Evolutionary conservation across 2,888 invertebrate genomes (phyloP).

Genomic region (Vandiemenella viatica): DNA sequence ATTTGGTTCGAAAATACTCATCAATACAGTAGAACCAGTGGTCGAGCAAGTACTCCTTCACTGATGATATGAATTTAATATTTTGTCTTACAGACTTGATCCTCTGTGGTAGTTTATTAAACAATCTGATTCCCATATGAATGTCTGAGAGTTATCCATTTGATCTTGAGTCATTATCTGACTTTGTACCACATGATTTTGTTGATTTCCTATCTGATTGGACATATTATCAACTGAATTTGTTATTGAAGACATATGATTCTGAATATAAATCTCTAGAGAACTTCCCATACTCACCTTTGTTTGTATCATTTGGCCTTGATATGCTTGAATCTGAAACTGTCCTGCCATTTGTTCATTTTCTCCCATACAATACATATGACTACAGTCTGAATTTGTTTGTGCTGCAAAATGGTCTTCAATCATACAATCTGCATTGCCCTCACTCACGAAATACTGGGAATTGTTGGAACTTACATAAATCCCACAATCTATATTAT

Average conservation of each 20-base stretch:
- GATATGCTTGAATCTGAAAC: background rate
- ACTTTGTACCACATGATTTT: background rate
- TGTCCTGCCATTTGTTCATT: background rate
- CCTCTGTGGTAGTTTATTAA: no score
- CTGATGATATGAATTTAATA: no score
- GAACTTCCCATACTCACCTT: background rate
- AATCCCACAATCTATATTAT: background rate
- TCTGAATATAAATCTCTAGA: background rate
- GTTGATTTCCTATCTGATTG: background rate
- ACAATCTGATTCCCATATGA: no score
- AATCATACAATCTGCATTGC: no score
- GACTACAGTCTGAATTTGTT: no score
- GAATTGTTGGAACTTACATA: slow-evolving; percentile 3
- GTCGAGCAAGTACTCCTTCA: no score
- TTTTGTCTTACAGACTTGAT: no score
- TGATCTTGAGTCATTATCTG: no score
- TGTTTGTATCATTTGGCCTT: background rate
- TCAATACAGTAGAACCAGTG: no score
- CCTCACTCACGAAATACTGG: background rate
- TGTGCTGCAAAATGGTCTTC: no score
- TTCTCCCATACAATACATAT: slow-evolving; percentile 4
- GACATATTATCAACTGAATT: background rate
- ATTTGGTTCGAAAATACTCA: no score
- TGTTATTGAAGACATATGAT: background rate
- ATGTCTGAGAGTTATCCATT: no score